These are phyloP conservation scores for Eupithecia insigniata DNA, from an alignment of 2,888 invertebrate genomes.

Conservation along the genomic window DNA sequence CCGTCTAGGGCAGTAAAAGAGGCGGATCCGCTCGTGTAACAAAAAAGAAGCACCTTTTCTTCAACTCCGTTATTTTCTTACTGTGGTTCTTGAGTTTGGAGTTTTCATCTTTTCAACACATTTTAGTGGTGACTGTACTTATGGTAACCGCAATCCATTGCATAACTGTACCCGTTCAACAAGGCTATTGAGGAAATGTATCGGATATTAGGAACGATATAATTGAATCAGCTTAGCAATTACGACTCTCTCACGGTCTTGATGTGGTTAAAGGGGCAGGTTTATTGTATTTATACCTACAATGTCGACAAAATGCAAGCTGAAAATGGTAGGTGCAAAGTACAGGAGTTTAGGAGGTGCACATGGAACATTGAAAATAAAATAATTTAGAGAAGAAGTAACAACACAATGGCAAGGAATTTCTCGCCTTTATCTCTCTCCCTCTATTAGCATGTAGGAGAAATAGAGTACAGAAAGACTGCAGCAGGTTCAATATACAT, in stretches of 20 bases:
- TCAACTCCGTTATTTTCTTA: neutral
- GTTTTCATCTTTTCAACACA: neutral
- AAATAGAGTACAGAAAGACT: neutral
- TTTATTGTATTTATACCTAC: slow-evolving; percentile 7
- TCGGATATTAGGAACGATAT: slow-evolving; percentile 24
- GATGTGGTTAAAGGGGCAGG: slow-evolving; percentile 6
- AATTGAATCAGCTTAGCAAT: slow-evolving; percentile 31
- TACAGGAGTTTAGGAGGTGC: neutral
- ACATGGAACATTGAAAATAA: neutral
- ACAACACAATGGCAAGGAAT: neutral
- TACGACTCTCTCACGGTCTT: slow-evolving; percentile 28
- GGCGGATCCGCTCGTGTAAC: neutral
- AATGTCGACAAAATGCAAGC: neutral
- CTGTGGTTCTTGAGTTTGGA: neutral
- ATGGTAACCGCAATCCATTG: slow-evolving; percentile 8
- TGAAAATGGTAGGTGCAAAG: neutral
- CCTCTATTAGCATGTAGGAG: neutral
- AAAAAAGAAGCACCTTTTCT: neutral
- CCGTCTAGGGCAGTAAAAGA: neutral
- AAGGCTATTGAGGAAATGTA: slow-evolving; percentile 34
- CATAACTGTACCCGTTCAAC: slow-evolving; percentile 19
- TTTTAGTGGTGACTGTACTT: neutral
- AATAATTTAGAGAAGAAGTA: neutral
- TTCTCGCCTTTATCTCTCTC: neutral
- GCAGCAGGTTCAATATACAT: neutral